These are phyloP conservation scores for Mus caroli DNA, from an alignment of 2,797 vertebrate genomes.

Conservation along the genomic window DNA sequence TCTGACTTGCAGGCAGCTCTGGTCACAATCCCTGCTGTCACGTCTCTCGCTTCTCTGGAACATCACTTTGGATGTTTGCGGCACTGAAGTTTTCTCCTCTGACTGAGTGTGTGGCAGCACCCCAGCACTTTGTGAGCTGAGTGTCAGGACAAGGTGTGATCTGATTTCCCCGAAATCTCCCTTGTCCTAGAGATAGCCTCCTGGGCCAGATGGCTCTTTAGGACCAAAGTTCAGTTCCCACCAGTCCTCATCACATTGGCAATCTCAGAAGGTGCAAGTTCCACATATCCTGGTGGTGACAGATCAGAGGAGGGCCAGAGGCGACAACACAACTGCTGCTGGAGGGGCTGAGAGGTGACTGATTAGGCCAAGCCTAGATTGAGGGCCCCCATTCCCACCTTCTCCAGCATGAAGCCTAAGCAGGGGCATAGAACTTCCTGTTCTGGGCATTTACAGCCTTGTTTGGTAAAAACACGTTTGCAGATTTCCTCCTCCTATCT, in stretches of 20 bases:
- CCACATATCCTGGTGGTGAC: conserved; percentile 86
- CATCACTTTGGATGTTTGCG: conserved; percentile 78
- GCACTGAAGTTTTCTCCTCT: conserved; percentile 82
- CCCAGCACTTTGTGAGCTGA: conserved; percentile 90
- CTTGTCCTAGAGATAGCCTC: conserved; percentile 86
- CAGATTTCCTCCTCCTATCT: conserved; percentile 18
- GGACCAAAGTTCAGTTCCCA: conserved; percentile 87
- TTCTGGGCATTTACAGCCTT: neutral
- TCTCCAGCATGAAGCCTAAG: neutral
- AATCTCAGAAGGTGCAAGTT: conserved; percentile 86
- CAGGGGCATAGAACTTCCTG: neutral
- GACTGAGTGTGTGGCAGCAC: conserved; percentile 87
- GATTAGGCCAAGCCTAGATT: conserved; percentile 77
- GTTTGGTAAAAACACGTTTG: conserved; percentile 24
- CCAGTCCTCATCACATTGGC: conserved; percentile 80
- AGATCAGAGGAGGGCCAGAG: conserved; percentile 86
- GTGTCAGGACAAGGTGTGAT: conserved; percentile 89
- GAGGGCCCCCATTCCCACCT: neutral
- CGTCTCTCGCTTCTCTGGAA: conserved; percentile 70
- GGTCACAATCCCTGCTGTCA: neutral
- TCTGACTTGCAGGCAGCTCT: neutral
- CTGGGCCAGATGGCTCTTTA: conserved; percentile 85
- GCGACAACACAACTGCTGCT: conserved; percentile 85
- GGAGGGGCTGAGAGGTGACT: conserved; percentile 84
- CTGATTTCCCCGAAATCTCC: conserved; percentile 87